Conservation (phyloP, 2,888 invertebrate species). For the Cynaeus angustus region DNA sequence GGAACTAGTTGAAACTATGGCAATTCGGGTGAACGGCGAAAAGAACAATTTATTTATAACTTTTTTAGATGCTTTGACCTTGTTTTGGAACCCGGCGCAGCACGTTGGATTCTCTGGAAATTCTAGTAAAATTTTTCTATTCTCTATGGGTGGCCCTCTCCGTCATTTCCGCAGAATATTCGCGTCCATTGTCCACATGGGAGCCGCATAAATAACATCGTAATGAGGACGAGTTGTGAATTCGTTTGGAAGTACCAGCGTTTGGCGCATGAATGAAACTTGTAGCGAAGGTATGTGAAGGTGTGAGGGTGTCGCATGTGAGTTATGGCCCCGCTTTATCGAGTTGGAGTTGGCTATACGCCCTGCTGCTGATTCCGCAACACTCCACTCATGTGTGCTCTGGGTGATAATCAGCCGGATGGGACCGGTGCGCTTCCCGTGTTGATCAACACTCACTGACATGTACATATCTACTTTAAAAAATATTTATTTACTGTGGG, state of each 20-base stretch:
- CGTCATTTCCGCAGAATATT: background rate
- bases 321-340: conserved; percentile 66
- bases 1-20: conserved; percentile 4
- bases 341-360: conserved; percentile 60
- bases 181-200: conserved; percentile 30
- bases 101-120: no score
- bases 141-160: no score
- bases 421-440: conserved; percentile 46
- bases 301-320: conserved; percentile 63
- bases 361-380: conserved; percentile 67
- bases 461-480: conserved; percentile 39
- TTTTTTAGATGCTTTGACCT: no score
- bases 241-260: conserved; percentile 25
- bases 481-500: conserved; percentile 5
- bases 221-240: conserved; percentile 38
- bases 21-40: background rate
- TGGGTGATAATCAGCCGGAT: conserved; percentile 64
- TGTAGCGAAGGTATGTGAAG: conserved; percentile 53
- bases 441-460: conserved; percentile 37
- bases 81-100: no score
- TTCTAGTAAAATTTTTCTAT: no score
- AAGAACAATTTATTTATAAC: no score
- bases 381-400: conserved; percentile 66
- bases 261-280: conserved; percentile 48
- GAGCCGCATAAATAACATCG: conserved; percentile 27